phyloP scores from a whole-genome alignment of 1,140 invertebrate genomes.

The Micrasema minimum region DNA sequence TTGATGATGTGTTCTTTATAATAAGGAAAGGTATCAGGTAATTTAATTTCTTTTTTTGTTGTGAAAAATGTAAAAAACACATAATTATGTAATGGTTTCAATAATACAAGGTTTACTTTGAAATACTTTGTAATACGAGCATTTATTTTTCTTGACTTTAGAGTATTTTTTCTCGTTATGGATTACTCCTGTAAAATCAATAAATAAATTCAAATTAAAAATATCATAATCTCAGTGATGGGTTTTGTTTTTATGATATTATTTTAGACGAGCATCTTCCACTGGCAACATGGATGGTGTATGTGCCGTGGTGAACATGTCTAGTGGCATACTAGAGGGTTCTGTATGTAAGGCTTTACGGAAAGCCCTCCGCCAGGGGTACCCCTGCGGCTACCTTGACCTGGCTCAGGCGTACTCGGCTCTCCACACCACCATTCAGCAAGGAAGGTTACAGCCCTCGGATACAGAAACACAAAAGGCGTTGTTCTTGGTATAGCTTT shows the following conservation, averaged over 20 bases:
- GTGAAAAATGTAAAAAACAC: no score
- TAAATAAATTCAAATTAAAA: no score
- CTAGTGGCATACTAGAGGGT: conserved; percentile 87
- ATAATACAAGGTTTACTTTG: no score
- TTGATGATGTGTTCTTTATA: conserved; percentile 99
- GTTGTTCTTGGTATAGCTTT: conserved; percentile 73
- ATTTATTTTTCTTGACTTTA: no score
- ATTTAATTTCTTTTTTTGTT: no score
- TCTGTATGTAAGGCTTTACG: conserved; percentile 84
- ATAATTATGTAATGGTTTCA: no score
- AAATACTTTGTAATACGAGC: no score
- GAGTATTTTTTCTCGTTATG: no score
- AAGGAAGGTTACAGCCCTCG: conserved; percentile 82
- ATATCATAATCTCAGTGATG: no score
- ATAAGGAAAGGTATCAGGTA: conserved; percentile 94
- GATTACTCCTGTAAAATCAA: no score
- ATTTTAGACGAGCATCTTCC: conserved; percentile 80
- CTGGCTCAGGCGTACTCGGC: conserved; percentile 83
- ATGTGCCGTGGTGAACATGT: conserved; percentile 97
- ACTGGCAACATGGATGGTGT: conserved; percentile 94
- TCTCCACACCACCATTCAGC: conserved; percentile 83
- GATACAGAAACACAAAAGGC: conserved; percentile 82
- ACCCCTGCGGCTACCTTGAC: conserved; percentile 87
- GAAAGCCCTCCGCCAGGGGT: conserved; percentile 81
- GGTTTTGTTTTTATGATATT: conserved; percentile 43